A percentile compares a stretch with the other conserved stretches of the same genome.
Conservation (phyloP, 1,140 invertebrate genomes). For the Drosophila paulistorum region DNA sequence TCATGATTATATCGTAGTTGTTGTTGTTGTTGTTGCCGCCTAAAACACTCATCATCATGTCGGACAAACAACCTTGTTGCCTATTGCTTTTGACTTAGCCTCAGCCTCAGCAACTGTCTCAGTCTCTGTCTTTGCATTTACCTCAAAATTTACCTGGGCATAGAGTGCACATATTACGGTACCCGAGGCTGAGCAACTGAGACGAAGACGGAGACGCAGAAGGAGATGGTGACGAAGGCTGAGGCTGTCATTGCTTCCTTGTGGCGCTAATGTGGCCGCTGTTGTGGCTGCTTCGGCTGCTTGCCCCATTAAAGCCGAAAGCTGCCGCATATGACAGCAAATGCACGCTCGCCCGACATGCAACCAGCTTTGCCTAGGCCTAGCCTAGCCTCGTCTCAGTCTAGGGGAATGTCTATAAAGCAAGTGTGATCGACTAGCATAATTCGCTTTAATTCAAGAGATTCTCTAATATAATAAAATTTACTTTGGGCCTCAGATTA, state of each 20-base stretch:
- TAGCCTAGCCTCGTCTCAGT: background rate
- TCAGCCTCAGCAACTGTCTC: constrained; percentile 18
- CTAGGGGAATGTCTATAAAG: background rate
- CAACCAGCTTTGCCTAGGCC: constrained; percentile 24
- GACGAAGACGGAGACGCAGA: background rate
- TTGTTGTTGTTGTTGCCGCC: constrained; percentile 52
- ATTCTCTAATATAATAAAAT: too few species aligned
- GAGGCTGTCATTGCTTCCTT: constrained; percentile 62
- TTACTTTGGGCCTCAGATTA: too few species aligned
- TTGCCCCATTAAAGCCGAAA: constrained; percentile 63
- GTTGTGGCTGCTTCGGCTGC: constrained; percentile 40
- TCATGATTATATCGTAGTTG: constrained; percentile 65
- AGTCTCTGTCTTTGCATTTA: background rate
- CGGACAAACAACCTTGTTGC: constrained; percentile 79
- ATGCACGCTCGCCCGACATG: constrained; percentile 53
- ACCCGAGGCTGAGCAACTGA: constrained; percentile 36
- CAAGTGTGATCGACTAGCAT: background rate
- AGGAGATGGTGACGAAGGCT: constrained; percentile 29
- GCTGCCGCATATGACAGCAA: constrained; percentile 60
- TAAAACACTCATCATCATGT: constrained; percentile 79
- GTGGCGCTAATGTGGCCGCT: constrained; percentile 74
- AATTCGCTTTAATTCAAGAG: background rate
- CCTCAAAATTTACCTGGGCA: background rate
- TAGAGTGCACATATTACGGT: constrained; percentile 13
- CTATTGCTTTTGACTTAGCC: constrained; percentile 52